Evolutionary conservation across 2,797 vertebrate species (phyloP), one percentile per base, ranked within the genome.

Genomic region (Semotilus atromaculatus): DNA sequence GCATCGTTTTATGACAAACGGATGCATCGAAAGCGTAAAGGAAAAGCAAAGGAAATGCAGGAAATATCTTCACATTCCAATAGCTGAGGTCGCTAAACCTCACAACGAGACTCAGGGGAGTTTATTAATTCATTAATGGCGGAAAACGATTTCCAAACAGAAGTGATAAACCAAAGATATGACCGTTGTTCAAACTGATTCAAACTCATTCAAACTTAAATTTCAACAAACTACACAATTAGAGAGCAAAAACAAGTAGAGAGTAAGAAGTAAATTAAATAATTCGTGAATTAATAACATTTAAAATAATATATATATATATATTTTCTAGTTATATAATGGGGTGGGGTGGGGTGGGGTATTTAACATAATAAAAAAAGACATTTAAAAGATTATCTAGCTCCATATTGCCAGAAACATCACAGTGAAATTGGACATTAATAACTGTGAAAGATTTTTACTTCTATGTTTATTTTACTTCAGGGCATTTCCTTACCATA

Each of bases 41-140:
- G 38, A n/a, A 43, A 55, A 9, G 11, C n/a, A 31, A 73, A 43
- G 31, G 43, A n/a, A 80, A 85, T 38, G 19, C 29, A 72, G 31
- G 26, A 68, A 16, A 36, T 45, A 43, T 84, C n/a, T 60, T 34
- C 29, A 68, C 14, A 77, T 66, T 75, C 66, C 48, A 29, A 38
- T 2, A 70, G 58, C 29, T 23, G 31, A 64, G 60, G 18, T 36
- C 10, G 73, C 3, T 64, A 38, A 38, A 62, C 21, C 55, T 21
- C 51, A 3, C 68, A 80, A 31, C 34, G 75, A 74, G 23, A 58
- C 26, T 66, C 38, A 23, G 18, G 23, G 51, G 40, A 79, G 45
- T 53, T 29, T 4, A n/a, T 43, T 34, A 14, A 21, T 60, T 62
- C 78, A 67, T 51, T 66, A 23, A 76, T 1, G 23, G 14, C 18